Evolutionary conservation across 2,113 vertebrate species (phyloP).

Genomic region (Ariopsis seemanni): DNA sequence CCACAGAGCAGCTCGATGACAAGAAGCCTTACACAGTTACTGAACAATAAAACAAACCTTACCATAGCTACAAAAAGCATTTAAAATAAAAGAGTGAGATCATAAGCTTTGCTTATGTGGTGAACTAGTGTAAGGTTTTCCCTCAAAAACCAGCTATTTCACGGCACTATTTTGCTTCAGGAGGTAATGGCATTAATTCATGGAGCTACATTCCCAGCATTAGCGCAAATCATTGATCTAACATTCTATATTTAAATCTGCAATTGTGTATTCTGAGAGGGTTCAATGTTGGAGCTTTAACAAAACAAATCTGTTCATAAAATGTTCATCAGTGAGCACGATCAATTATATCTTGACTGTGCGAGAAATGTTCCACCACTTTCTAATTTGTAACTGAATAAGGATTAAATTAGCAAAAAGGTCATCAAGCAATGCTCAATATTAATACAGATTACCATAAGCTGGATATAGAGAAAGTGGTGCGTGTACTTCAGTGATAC

Average conservation of each 20-base stretch:
- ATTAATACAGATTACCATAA: constrained; percentile 37
- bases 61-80: constrained; percentile 2
- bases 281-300: neutral
- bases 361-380: neutral
- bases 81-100: constrained; percentile 9
- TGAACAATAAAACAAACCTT: constrained; percentile 23
- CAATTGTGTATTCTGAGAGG: neutral
- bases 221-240: neutral
- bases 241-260: neutral
- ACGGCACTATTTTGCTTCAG: neutral
- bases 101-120: neutral
- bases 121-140: neutral
- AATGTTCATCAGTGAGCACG: neutral
- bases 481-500: constrained; percentile 19
- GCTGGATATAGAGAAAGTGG: constrained; percentile 25
- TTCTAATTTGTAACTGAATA: constrained; percentile 8
- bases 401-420: constrained; percentile 24
- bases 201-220: neutral
- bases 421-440: constrained; percentile 22
- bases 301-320: neutral
- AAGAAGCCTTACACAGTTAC: constrained; percentile 25
- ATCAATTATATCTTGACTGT: neutral
- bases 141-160: neutral
- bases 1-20: constrained; percentile 35
- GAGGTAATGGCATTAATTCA: neutral